Evolutionary conservation across 2,797 vertebrate genomes (phyloP).

Genomic region (Enteromius viviparus): DNA sequence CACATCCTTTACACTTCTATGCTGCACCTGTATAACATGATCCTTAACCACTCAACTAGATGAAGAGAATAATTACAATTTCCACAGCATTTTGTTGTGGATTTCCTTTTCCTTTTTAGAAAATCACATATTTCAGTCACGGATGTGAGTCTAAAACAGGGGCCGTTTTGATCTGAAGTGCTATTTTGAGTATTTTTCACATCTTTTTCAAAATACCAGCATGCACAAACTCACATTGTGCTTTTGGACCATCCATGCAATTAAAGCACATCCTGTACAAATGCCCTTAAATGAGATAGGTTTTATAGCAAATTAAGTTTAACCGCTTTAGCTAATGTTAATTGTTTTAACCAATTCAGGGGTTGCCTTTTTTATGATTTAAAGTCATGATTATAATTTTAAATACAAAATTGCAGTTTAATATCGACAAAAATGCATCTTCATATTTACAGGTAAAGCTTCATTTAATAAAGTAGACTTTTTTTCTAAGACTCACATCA

Average conservation of each 20-base stretch:
- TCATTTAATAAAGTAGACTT: neutral
- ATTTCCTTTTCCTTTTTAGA: neutral
- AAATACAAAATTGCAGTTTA: neutral
- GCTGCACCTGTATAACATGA: neutral
- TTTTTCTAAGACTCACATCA: too few relatives aligned
- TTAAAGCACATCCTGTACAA: neutral
- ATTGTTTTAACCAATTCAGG: neutral
- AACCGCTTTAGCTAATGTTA: neutral
- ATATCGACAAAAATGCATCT: neutral
- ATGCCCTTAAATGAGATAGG: neutral
- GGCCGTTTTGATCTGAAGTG: neutral
- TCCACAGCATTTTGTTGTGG: neutral
- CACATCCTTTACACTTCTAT: neutral
- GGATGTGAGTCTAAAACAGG: neutral
- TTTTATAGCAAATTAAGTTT: neutral
- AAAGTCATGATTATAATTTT: neutral
- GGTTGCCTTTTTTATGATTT: neutral
- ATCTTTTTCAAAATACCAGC: neutral
- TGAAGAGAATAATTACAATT: neutral
- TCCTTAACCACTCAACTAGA: neutral
- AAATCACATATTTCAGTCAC: neutral
- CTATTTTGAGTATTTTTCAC: neutral
- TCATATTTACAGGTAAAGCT: neutral
- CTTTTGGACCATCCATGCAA: neutral
- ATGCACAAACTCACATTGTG: neutral